A percentile compares a stretch with the other conserved stretches of the same genome.
phyloP scores from a whole-genome alignment of 2,797 vertebrate species.

The Manis crassicaudata region DNA sequence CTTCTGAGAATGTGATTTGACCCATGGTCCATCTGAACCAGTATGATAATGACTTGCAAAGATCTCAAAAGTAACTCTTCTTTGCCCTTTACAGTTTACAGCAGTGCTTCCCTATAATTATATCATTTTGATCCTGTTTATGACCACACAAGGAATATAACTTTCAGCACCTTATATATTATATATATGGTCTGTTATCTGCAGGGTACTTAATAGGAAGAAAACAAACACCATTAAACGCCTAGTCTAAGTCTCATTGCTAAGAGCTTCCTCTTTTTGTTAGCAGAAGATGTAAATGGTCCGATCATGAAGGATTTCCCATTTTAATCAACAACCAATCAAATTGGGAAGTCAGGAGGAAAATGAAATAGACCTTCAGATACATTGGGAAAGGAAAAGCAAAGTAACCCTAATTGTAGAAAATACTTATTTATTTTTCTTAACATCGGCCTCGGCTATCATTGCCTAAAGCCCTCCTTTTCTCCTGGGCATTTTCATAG shows the following conservation, averaged over 20 bases:
- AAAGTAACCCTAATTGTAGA: not conserved
- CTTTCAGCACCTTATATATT: slow-evolving; percentile 21
- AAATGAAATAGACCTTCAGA: slow-evolving; percentile 48
- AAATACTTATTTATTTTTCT: not conserved
- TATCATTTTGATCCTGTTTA: slow-evolving; percentile 57
- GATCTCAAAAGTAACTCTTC: not conserved
- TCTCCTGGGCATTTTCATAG: not conserved
- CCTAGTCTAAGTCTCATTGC: not conserved
- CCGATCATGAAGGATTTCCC: not conserved
- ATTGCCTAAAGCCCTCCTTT: not conserved
- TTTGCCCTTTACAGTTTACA: slow-evolving; percentile 28
- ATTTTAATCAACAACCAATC: slow-evolving; percentile 49
- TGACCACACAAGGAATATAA: slow-evolving; percentile 9
- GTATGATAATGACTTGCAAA: not conserved
- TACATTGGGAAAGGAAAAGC: not conserved
- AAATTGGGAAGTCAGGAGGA: slow-evolving; percentile 8
- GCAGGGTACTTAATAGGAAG: not conserved
- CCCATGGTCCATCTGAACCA: not conserved
- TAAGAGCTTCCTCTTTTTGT: slow-evolving; percentile 34
- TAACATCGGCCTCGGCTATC: not conserved
- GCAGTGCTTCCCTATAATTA: slow-evolving; percentile 31
- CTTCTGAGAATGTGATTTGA: slow-evolving; percentile 1
- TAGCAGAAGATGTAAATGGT: not conserved
- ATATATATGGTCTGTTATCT: slow-evolving; percentile 22
- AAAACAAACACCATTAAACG: not conserved